Percentiles rank a stretch among this genome's conserved stretches.
Evolutionary conservation across 2,888 invertebrate species (phyloP).

Genomic region (Tinea semifulvella): DNA sequence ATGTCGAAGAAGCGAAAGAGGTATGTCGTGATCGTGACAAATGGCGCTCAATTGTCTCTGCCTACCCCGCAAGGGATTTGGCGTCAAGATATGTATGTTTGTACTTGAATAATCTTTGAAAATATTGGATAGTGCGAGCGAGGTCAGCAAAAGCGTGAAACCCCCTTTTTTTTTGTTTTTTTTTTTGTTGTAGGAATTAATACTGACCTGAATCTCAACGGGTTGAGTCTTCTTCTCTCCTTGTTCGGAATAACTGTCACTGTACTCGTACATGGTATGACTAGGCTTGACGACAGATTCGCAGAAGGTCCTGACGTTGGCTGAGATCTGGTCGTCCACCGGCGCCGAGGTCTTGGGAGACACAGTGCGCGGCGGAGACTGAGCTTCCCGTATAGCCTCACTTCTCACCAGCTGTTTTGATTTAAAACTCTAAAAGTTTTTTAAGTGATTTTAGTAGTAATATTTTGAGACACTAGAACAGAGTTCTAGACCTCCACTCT

Average conservation of each 20-base stretch:
- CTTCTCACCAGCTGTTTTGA: conserved; percentile 87
- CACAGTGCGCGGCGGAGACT: conserved; percentile 69
- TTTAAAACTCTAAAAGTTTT: conserved; percentile 74
- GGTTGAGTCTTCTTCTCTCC: conserved; percentile 37
- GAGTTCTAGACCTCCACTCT: no score
- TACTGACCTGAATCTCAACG: conserved; percentile 53
- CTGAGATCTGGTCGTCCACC: conserved; percentile 20
- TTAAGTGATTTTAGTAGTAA: no score
- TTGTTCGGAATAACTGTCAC: conserved; percentile 28
- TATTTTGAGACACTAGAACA: no score
- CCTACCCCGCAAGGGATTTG: no score
- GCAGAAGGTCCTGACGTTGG: conserved; percentile 20
- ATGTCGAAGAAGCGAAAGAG: no score
- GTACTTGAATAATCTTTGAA: no score
- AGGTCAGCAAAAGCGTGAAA: no score
- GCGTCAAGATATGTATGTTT: no score
- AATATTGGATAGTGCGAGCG: no score
- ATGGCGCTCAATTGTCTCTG: no score
- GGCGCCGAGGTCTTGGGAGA: conserved; percentile 40
- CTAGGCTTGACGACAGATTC: conserved; percentile 33
- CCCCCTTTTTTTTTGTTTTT: not conserved
- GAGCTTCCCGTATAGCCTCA: conserved; percentile 89
- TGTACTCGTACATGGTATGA: conserved; percentile 26
- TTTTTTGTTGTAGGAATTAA: no score
- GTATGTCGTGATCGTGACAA: no score